Percentiles rank a stretch among this genome's conserved stretches.
Conservation (phyloP, 2,888 invertebrate species). For the Ornithoptera alexandrae region DNA sequence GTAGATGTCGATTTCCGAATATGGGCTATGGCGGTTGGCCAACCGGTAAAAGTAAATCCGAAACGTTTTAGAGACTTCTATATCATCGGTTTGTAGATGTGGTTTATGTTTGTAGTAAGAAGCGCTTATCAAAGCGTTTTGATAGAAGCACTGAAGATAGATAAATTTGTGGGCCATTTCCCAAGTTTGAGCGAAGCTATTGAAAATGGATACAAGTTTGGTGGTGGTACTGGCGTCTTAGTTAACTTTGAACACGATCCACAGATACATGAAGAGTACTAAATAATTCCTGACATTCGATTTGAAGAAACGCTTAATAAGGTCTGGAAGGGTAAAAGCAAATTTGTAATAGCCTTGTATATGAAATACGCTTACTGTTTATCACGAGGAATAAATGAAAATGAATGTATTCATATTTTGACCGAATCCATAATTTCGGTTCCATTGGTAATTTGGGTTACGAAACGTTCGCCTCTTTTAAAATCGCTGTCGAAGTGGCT, state of each 20-base stretch:
- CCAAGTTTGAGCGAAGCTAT: slow-evolving; percentile 51
- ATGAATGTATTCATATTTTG: slow-evolving; percentile 58
- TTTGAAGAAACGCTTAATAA: slow-evolving; percentile 54
- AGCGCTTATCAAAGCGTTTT: slow-evolving; percentile 65
- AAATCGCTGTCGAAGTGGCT: slow-evolving; percentile 50
- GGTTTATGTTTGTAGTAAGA: slow-evolving; percentile 64
- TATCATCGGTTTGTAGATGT: slow-evolving; percentile 58
- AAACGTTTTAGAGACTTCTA: slow-evolving; percentile 63
- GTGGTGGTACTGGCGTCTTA: slow-evolving; percentile 56
- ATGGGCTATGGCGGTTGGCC: slow-evolving; percentile 62
- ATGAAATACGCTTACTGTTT: slow-evolving; percentile 60
- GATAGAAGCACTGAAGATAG: slow-evolving; percentile 61
- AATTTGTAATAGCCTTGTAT: slow-evolving; percentile 58
- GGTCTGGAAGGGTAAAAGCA: slow-evolving; percentile 49
- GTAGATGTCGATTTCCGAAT: slow-evolving; percentile 52
- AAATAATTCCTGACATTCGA: slow-evolving; percentile 51
- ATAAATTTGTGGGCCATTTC: slow-evolving; percentile 52
- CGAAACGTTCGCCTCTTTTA: slow-evolving; percentile 52
- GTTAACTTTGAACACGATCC: slow-evolving; percentile 60
- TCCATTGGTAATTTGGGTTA: slow-evolving; percentile 62
- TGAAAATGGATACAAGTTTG: slow-evolving; percentile 52
- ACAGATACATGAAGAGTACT: slow-evolving; percentile 48
- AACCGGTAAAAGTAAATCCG: slow-evolving; percentile 54
- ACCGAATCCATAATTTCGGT: slow-evolving; percentile 60
- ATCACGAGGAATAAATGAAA: slow-evolving; percentile 51